These are phyloP conservation scores for Leucosticte australis DNA, from an alignment of 2,113 vertebrate species.

Conservation along the genomic window DNA sequence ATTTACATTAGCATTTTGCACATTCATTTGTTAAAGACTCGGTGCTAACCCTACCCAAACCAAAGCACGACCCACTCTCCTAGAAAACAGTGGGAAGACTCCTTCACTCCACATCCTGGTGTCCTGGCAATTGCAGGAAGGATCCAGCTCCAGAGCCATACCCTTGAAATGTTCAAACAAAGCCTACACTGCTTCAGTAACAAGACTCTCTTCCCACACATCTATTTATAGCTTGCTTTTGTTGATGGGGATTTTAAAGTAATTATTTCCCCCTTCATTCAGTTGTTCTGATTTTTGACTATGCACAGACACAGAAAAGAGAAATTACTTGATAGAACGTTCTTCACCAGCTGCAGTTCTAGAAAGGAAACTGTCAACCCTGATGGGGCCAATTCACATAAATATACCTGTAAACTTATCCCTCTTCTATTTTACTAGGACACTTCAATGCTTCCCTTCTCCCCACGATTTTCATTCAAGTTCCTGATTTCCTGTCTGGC, in stretches of 20 bases:
- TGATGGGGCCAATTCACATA: background rate
- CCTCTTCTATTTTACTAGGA: background rate
- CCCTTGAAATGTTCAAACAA: background rate
- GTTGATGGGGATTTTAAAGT: background rate
- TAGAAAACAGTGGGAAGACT: background rate
- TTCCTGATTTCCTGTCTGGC: background rate
- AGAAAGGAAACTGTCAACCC: background rate
- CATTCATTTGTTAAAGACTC: background rate
- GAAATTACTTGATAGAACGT: background rate
- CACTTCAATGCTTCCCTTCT: background rate
- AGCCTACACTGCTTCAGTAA: background rate
- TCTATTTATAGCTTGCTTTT: background rate
- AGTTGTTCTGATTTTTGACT: background rate
- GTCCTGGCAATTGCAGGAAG: background rate
- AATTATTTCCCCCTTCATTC: background rate
- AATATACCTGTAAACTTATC: background rate
- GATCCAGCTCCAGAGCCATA: background rate
- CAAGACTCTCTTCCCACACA: background rate
- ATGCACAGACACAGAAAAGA: background rate
- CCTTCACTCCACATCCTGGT: background rate
- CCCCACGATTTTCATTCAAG: background rate
- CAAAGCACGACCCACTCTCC: background rate
- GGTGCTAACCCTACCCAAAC: background rate
- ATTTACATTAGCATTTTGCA: constrained; percentile 55
- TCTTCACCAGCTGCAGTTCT: background rate